Percentiles rank a stretch among this genome's conserved stretches.
phyloP scores from a whole-genome alignment of 2,113 vertebrate genomes.

The Scatophagus argus region DNA sequence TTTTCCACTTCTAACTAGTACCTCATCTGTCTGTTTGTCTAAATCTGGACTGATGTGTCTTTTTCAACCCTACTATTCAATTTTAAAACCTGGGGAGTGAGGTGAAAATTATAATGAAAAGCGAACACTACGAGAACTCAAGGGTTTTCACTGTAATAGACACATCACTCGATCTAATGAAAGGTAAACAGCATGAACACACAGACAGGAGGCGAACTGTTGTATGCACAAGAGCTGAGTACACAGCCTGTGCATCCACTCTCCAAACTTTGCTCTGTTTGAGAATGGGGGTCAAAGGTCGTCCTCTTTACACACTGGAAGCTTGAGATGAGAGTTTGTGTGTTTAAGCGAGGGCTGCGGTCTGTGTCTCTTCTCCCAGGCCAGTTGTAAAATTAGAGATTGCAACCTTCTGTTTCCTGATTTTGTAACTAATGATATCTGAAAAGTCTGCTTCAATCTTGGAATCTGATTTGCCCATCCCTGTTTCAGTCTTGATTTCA shows the following conservation, averaged over 20 bases:
- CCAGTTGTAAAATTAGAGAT: neutral
- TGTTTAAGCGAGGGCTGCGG: conserved; percentile 13
- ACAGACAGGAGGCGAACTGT: conserved; percentile 34
- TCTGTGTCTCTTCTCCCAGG: conserved; percentile 6
- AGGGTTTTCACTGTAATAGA: conserved; percentile 44
- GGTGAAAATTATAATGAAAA: conserved; percentile 20
- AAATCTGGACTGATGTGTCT: neutral
- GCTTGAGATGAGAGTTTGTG: conserved; percentile 38
- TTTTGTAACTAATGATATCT: conserved; percentile 31
- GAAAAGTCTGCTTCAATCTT: conserved; percentile 39
- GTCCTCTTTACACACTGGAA: conserved; percentile 49
- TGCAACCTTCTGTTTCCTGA: conserved; percentile 35
- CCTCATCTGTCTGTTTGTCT: neutral
- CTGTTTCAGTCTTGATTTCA: conserved; percentile 50
- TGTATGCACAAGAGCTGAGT: conserved; percentile 64
- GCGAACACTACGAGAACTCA: neutral
- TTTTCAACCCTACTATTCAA: neutral
- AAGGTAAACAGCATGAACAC: conserved; percentile 67
- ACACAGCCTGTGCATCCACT: conserved; percentile 61
- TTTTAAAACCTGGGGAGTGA: neutral
- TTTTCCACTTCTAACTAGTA: neutral
- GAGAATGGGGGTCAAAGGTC: conserved; percentile 61
- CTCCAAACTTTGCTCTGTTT: conserved; percentile 64
- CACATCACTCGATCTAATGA: conserved; percentile 63
- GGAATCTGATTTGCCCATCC: conserved; percentile 37